These are phyloP conservation scores for Siniperca chuatsi DNA, from an alignment of 2,113 vertebrate species.

Conservation along the genomic window DNA sequence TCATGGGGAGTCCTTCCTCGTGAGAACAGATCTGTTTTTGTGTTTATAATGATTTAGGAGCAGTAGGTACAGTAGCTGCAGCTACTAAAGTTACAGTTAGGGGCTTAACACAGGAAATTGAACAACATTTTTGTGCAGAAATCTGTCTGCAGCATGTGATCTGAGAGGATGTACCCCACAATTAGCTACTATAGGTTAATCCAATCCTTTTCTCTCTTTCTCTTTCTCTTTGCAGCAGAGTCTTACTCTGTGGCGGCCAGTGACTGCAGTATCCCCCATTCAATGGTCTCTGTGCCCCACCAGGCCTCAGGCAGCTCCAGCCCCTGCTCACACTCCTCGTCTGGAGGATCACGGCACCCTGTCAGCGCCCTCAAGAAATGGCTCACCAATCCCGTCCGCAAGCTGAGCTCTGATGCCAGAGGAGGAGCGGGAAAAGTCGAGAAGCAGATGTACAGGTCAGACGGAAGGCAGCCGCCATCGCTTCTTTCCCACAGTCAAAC, in stretches of 20 bases:
- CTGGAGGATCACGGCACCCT: conserved; percentile 80
- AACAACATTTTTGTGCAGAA: conserved; percentile 69
- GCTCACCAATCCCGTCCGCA: conserved; percentile 86
- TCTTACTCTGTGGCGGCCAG: conserved; percentile 87
- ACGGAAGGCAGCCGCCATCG: conserved; percentile 55
- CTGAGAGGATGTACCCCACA: conserved; percentile 53
- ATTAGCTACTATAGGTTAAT: conserved; percentile 44
- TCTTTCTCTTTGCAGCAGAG: conserved; percentile 75
- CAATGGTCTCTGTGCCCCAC: conserved; percentile 80
- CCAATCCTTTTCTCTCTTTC: background rate
- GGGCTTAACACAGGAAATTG: conserved; percentile 73
- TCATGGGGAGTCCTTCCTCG: background rate
- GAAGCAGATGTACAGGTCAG: conserved; percentile 74
- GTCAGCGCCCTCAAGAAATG: conserved; percentile 87
- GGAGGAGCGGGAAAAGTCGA: conserved; percentile 72
- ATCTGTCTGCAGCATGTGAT: conserved; percentile 63
- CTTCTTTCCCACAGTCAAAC: conserved; percentile 61
- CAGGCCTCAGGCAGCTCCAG: conserved; percentile 85
- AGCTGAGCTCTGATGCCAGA: conserved; percentile 77
- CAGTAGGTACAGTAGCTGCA: conserved; percentile 33
- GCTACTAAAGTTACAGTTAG: conserved; percentile 53
- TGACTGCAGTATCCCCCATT: conserved; percentile 85
- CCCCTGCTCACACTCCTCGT: conserved; percentile 80
- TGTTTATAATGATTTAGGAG: conserved; percentile 14
- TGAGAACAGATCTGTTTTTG: conserved; percentile 38